Base-by-base conservation (phyloP, 2,888 invertebrate species). In the Aradus depressus region DNA sequence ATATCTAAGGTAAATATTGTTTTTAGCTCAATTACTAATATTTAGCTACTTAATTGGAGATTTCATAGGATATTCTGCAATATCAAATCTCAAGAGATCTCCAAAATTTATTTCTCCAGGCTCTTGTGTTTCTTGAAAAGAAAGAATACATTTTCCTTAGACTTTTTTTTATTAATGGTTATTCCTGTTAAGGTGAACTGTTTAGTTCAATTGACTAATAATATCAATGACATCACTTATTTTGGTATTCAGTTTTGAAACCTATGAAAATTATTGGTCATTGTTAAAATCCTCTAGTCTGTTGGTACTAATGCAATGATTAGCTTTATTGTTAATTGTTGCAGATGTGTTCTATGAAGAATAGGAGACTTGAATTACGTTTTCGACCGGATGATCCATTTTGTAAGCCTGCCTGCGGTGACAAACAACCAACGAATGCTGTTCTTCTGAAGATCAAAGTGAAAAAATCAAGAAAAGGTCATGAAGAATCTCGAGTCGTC, bases 351-450 rank as follows among this genome's bases (percentile, higher is more conserved):
- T 67, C 69, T 41, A 71, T 73, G 34, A 69, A 70, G 38, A 75
- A 77, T 51, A 76, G 78, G 59, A 75, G 86, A 37, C 65, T 90
- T 50, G 83, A 86, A 58, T 64, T 95, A 12, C 73, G 75, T 50
- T 91, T 82, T 65, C 79, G 90, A 60, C 88, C 90, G 0, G 75
- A 81, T 1, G 90, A 92, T 69, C 75, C 79, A 12, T 90, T 76
- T 64, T 77, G 83, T 54, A 91, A 90, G 65, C 80, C 86, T 38
- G 73, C 80, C 1, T 79, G 75, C 67, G 86, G 83, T 0, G 86
- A 86, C 60, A 70, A 74, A 53, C 74, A 75, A 55, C 70, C 70
- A 48, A 75, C 78, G 1, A 75, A 80, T 2, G 85, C 84, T 4
- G 70, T 93, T 16, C 65, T 93, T 41, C 64, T 95, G 8, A 83